phyloP scores from a whole-genome alignment of 2,797 vertebrate species.

The Brotula barbata region DNA sequence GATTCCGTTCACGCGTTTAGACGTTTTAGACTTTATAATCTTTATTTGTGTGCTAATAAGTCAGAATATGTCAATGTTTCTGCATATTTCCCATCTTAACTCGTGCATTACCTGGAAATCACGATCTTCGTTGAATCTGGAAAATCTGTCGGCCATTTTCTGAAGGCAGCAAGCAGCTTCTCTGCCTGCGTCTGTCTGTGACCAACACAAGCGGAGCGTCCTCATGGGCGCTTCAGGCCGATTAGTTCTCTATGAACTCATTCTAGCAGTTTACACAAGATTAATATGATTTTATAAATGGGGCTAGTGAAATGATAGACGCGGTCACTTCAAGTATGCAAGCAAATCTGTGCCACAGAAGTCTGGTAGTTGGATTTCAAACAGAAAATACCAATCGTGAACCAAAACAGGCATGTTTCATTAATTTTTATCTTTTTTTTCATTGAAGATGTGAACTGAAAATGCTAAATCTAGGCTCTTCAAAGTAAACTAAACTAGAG shows the following conservation, averaged over 20 bases:
- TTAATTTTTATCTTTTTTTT: no score
- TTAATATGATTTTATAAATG: no score
- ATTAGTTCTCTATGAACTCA: constrained; percentile 16
- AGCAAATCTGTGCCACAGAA: no score
- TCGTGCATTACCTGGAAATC: constrained; percentile 92
- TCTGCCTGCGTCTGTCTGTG: constrained; percentile 52
- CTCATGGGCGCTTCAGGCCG: constrained; percentile 39
- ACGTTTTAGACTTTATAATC: neutral
- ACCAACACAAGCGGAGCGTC: constrained; percentile 31
- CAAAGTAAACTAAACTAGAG: no score
- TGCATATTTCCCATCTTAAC: neutral
- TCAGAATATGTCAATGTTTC: rapidly evolving
- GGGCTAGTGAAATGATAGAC: no score
- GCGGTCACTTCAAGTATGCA: no score
- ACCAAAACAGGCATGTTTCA: no score
- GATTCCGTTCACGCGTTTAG: neutral
- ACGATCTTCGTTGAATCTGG: constrained; percentile 98
- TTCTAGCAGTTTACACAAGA: constrained; percentile 12
- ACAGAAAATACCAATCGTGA: no score
- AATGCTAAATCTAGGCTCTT: no score
- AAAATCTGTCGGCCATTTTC: constrained; percentile 99
- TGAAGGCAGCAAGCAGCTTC: constrained; percentile 74
- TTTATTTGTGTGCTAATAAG: no score
- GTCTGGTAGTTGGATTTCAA: no score
- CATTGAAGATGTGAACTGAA: no score